Evolutionary conservation across 2,888 invertebrate species (phyloP).

Genomic region (Drosophila anomalata): DNA sequence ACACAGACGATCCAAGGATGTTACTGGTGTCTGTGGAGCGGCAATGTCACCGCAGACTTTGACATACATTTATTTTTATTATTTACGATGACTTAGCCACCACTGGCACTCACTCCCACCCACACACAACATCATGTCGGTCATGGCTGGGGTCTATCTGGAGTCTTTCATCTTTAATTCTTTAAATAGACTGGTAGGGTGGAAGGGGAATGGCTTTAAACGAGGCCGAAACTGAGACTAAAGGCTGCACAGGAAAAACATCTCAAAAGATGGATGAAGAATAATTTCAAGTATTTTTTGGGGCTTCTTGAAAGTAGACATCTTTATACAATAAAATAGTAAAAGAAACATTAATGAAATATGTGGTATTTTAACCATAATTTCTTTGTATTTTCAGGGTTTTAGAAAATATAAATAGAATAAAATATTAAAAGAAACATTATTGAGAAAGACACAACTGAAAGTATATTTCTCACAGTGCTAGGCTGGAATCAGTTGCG

Average conservation of each 20-base stretch:
- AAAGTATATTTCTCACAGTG: conserved; percentile 8
- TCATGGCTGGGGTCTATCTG: conserved; percentile 58
- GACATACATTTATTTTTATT: conserved; percentile 80
- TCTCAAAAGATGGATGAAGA: background rate
- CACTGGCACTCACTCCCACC: conserved; percentile 9
- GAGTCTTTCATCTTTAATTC: conserved; percentile 73
- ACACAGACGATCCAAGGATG: conserved; percentile 32
- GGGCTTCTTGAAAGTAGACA: background rate
- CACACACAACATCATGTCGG: conserved; percentile 21
- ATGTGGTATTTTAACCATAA: no score
- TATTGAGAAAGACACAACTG: background rate
- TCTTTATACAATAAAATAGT: no score
- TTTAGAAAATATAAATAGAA: no score
- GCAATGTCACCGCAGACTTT: conserved; percentile 74
- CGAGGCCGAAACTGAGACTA: conserved; percentile 21
- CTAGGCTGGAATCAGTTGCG: conserved; percentile 23
- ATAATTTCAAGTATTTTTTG: background rate
- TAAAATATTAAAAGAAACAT: background rate
- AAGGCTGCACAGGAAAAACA: conserved; percentile 13
- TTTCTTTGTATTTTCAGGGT: no score
- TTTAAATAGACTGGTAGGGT: conserved; percentile 72
- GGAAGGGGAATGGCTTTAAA: conserved; percentile 22
- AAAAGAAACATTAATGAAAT: no score
- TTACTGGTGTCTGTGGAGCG: conserved; percentile 37
- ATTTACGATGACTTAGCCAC: conserved; percentile 76